Evolutionary conservation across 2,797 vertebrate species (phyloP).

Genomic region (Sphaeramia orbicularis): DNA sequence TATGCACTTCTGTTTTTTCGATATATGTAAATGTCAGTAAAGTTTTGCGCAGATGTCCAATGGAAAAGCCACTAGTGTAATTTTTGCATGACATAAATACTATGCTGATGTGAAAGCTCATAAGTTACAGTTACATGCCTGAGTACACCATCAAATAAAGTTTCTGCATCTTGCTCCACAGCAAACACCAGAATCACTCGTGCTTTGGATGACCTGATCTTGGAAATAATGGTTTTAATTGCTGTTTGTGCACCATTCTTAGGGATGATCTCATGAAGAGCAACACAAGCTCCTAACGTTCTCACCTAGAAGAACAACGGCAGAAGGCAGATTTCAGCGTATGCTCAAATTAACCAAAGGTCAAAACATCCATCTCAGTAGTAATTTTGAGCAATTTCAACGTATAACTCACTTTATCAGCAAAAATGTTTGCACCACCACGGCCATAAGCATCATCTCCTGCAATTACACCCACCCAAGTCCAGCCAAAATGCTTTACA

Average conservation of each 20-base stretch:
- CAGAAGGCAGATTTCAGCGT: neutral
- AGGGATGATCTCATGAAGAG: conserved; percentile 85
- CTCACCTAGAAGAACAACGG: conserved; percentile 57
- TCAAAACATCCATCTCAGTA: too few relatives aligned
- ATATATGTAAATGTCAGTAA: too few relatives aligned
- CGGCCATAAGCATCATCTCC: conserved; percentile 87
- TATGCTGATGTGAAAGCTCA: too few relatives aligned
- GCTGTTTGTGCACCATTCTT: conserved; percentile 76
- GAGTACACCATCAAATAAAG: conserved; percentile 81
- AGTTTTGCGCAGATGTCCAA: too few relatives aligned
- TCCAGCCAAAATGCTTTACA: conserved; percentile 86
- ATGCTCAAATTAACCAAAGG: too few relatives aligned
- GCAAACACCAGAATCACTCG: conserved; percentile 86
- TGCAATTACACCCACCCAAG: conserved; percentile 86
- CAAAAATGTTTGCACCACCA: conserved; percentile 85
- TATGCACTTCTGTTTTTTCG: too few relatives aligned
- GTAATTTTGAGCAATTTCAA: neutral
- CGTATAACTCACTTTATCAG: conserved; percentile 66
- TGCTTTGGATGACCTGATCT: conserved; percentile 76
- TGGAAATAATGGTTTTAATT: conserved; percentile 79
- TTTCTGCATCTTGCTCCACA: conserved; percentile 85
- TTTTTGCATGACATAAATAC: too few relatives aligned
- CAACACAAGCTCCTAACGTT: conserved; percentile 80
- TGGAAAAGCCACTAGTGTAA: too few relatives aligned
- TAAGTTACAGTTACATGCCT: conserved; percentile 59